Evolutionary conservation across 2,888 invertebrate genomes (phyloP).

Genomic region (Aspidapion aeneum): DNA sequence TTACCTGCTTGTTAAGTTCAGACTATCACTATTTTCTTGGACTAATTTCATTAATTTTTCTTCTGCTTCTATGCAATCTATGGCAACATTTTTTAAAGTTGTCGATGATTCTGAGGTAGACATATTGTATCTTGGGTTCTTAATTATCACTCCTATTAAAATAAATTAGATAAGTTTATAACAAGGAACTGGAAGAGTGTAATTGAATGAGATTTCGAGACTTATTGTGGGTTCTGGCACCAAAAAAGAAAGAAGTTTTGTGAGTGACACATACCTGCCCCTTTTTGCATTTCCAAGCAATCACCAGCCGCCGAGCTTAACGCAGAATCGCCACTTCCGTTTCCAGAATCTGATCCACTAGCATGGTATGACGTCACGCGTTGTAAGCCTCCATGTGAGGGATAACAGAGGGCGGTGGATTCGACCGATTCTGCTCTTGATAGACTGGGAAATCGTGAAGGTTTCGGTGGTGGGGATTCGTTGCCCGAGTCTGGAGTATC

Average conservation of each 20-base stretch:
- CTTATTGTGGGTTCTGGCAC: no score
- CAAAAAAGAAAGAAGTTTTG: no score
- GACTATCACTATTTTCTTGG: conserved; percentile 2
- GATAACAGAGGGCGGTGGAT: conserved; percentile 28
- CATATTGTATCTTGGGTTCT: conserved; percentile 63
- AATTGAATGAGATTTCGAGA: no score
- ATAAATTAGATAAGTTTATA: no score
- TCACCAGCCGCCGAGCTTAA: conserved; percentile 60
- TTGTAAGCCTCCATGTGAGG: conserved; percentile 48
- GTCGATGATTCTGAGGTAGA: conserved; percentile 60
- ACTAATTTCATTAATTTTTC: conserved; percentile 56
- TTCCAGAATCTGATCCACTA: conserved; percentile 85
- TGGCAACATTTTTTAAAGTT: conserved; percentile 63
- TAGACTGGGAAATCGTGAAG: conserved; percentile 59
- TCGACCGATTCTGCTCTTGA: conserved; percentile 44
- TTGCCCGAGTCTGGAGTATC: conserved; percentile 53
- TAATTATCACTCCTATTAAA: conserved; percentile 58
- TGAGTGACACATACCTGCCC: conserved; percentile 14
- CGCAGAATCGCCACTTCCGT: conserved; percentile 82
- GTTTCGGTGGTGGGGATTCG: conserved; percentile 59
- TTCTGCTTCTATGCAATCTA: conserved; percentile 64
- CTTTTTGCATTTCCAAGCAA: conserved; percentile 28
- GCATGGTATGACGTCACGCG: conserved; percentile 66
- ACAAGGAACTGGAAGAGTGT: no score
- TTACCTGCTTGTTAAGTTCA: conserved; percentile 18